These are phyloP conservation scores for Theocolax elegans DNA, from an alignment of 1,140 invertebrate species.

Conservation along the genomic window DNA sequence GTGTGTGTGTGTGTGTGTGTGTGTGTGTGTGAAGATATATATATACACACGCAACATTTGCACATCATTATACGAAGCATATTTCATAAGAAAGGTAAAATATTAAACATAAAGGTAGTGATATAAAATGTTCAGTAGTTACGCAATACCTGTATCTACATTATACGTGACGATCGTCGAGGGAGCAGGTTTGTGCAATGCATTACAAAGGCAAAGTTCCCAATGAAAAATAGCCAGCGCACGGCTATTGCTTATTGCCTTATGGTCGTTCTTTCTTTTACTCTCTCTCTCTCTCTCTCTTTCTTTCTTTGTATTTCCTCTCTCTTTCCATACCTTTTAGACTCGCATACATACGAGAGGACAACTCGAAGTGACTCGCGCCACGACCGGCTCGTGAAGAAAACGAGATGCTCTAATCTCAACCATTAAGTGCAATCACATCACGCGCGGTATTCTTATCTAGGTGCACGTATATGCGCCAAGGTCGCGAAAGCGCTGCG, in stretches of 20 bases:
- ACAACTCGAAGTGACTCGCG: background rate
- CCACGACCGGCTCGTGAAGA: background rate
- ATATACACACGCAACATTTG: too few relatives aligned
- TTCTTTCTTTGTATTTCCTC: background rate
- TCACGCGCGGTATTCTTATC: background rate
- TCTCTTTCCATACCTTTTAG: background rate
- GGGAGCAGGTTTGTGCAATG: conserved; percentile 17
- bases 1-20: too few relatives aligned
- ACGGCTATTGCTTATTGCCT: conserved; percentile 10
- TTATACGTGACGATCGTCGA: too few relatives aligned
- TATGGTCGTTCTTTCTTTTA: background rate
- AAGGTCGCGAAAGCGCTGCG: conserved; percentile 25
- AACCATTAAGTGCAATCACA: conserved; percentile 2
- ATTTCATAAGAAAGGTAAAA: too few relatives aligned
- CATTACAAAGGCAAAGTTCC: conserved; percentile 13
- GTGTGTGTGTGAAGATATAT: too few relatives aligned
- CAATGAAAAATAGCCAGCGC: conserved; percentile 24
- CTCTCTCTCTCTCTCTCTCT: background rate
- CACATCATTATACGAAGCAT: too few relatives aligned
- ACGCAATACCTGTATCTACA: too few relatives aligned
- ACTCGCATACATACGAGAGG: background rate
- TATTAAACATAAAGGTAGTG: too few relatives aligned
- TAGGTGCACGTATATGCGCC: background rate
- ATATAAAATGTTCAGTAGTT: too few relatives aligned
- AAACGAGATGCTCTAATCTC: conserved; percentile 34